Percentiles rank a stretch among this genome's conserved stretches.
Evolutionary conservation across 2,113 vertebrate species (phyloP).

Genomic region (Epinephelus lanceolatus): DNA sequence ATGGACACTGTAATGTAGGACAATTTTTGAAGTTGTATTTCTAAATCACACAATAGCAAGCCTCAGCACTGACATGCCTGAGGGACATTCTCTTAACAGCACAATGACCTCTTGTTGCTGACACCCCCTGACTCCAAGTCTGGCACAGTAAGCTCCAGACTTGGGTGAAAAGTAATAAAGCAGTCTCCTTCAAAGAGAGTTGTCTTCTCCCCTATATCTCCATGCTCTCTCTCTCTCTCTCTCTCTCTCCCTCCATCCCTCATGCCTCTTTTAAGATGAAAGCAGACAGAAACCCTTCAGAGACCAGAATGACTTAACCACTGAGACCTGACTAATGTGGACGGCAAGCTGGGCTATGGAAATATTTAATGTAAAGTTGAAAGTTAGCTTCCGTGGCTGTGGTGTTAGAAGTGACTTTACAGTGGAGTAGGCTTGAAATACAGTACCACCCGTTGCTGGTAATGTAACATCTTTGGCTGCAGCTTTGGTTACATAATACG

Average conservation of each 20-base stretch:
- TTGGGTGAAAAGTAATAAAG: slow-evolving; percentile 57
- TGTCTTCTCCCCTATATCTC: slow-evolving; percentile 15
- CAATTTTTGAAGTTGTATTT: slow-evolving; percentile 7
- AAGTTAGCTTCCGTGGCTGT: slow-evolving; percentile 29
- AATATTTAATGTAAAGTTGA: slow-evolving; percentile 54
- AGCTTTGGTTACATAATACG: slow-evolving; percentile 12
- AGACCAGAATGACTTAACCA: slow-evolving; percentile 47
- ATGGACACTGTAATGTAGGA: slow-evolving; percentile 5
- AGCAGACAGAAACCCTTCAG: slow-evolving; percentile 58
- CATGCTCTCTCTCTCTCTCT: slow-evolving; percentile 7
- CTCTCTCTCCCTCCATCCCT: slow-evolving; percentile 3
- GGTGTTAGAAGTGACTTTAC: slow-evolving; percentile 34
- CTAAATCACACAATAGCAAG: slow-evolving; percentile 25
- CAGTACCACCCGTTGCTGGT: background rate
- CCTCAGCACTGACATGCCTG: slow-evolving; percentile 6
- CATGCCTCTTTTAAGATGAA: slow-evolving; percentile 61
- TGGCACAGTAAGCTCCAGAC: slow-evolving; percentile 26
- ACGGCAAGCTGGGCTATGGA: slow-evolving; percentile 28
- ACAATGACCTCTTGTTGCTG: slow-evolving; percentile 59
- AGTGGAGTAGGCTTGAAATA: background rate
- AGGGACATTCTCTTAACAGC: slow-evolving; percentile 28
- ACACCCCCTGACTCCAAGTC: slow-evolving; percentile 42
- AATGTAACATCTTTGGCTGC: background rate
- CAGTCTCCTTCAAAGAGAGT: slow-evolving; percentile 40
- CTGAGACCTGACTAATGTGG: slow-evolving; percentile 13